These are phyloP conservation scores for Pseudorectes ferrugineus DNA, from an alignment of 2,113 vertebrate species.

Conservation along the genomic window DNA sequence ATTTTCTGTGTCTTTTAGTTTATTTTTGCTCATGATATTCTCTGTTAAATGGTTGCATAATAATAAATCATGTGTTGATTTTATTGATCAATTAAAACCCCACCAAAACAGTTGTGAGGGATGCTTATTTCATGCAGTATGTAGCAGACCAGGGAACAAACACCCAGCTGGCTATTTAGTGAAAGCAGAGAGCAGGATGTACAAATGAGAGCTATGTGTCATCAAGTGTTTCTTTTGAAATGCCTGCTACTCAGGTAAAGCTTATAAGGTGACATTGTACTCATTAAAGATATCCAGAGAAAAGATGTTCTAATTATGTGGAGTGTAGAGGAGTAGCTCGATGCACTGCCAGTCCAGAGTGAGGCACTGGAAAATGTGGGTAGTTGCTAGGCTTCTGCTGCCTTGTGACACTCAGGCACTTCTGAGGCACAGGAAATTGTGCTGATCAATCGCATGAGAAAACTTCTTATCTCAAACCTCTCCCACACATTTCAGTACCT, in stretches of 20 bases:
- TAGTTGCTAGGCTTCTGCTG: conserved; percentile 15
- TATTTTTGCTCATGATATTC: not conserved
- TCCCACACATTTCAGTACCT: conserved; percentile 3
- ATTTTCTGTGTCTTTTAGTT: not conserved
- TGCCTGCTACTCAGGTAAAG: not conserved
- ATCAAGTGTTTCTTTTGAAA: not conserved
- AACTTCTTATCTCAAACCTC: conserved; percentile 17
- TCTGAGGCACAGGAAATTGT: not conserved
- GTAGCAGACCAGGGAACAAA: not conserved
- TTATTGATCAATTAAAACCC: not conserved
- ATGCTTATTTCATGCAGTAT: not conserved
- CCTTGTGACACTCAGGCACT: not conserved
- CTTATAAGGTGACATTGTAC: not conserved
- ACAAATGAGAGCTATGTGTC: not conserved
- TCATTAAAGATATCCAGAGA: not conserved
- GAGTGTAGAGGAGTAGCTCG: not conserved
- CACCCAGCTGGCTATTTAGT: not conserved
- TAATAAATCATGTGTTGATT: not conserved
- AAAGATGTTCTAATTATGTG: not conserved
- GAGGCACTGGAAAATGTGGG: not conserved
- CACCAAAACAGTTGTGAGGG: not conserved
- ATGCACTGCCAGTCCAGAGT: not conserved
- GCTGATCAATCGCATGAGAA: not conserved
- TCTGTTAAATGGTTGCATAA: not conserved
- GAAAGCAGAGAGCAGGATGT: not conserved